Evolutionary conservation across 1,140 invertebrate species (phyloP).

Genomic region (Aradophagus sp.): DNA sequence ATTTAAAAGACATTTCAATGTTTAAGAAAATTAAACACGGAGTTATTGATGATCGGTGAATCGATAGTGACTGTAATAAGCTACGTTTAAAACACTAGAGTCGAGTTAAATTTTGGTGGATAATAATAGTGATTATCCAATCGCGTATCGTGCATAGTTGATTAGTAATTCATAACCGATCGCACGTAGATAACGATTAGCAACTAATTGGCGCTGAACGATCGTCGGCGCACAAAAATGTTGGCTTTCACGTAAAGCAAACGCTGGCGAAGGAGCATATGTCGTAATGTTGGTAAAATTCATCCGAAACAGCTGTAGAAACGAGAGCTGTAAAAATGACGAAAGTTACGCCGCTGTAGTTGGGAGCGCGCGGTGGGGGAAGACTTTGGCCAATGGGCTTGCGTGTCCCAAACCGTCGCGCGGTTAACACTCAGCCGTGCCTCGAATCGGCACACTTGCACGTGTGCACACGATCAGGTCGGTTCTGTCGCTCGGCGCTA

Average conservation of each 20-base stretch:
- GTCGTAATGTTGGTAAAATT: slow-evolving; percentile 19
- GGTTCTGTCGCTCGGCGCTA: slow-evolving; percentile 54
- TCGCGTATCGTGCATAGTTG: no score
- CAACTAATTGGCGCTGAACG: background rate
- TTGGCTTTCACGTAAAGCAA: background rate
- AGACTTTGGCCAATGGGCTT: slow-evolving; percentile 28
- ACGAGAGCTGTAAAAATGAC: slow-evolving; percentile 39
- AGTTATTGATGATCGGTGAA: no score
- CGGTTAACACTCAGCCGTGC: slow-evolving; percentile 47
- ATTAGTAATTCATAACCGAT: no score
- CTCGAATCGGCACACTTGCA: slow-evolving; percentile 70
- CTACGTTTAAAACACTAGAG: no score
- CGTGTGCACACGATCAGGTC: slow-evolving; percentile 70
- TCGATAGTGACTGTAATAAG: no score
- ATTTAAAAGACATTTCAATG: no score
- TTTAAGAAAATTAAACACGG: no score
- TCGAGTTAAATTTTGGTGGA: no score
- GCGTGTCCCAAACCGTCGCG: slow-evolving; percentile 47
- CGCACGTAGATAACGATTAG: no score
- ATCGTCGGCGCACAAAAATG: background rate
- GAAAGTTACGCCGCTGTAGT: slow-evolving; percentile 56
- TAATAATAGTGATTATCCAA: no score
- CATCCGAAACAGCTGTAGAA: slow-evolving; percentile 23
- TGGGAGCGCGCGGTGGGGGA: slow-evolving; percentile 29
- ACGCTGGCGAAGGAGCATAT: slow-evolving; percentile 1